Evolutionary conservation across 2,113 vertebrate genomes (phyloP).

Genomic region (Trochalopteron elliotii): DNA sequence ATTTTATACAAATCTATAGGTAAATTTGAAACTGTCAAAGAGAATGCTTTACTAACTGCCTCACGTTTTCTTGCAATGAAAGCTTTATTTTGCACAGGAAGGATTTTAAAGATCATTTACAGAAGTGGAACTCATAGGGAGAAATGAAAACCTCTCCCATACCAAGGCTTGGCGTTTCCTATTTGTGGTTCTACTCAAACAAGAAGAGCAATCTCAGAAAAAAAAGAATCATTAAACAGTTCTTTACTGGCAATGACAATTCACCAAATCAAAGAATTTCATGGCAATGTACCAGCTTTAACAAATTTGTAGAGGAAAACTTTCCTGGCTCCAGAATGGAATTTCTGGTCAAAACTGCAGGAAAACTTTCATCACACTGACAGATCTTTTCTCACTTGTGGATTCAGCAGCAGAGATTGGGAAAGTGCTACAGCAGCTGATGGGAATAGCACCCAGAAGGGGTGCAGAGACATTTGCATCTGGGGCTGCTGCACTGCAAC

Average conservation of each 20-base stretch:
- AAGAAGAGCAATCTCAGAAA: background rate
- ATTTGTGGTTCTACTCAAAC: background rate
- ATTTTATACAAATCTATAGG: background rate
- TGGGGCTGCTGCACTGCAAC: background rate
- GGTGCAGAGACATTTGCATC: background rate
- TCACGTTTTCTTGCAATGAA: background rate
- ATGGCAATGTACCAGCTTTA: background rate
- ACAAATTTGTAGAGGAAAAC: background rate
- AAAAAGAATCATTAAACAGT: background rate
- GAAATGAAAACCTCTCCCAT: background rate
- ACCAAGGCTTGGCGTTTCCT: background rate
- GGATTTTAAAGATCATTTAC: background rate
- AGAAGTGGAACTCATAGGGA: background rate
- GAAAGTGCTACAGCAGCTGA: background rate
- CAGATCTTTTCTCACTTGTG: background rate
- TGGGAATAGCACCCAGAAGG: background rate
- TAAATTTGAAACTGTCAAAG: conserved; percentile 21
- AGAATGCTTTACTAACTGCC: background rate
- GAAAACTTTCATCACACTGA: background rate
- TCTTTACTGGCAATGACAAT: background rate
- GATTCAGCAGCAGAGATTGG: background rate
- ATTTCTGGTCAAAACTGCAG: background rate
- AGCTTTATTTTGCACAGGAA: conserved; percentile 3
- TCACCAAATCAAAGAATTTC: background rate
- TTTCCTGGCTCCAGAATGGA: background rate